Evolutionary conservation across 2,113 vertebrate genomes (phyloP).

Genomic region (Nothocercus julius): DNA sequence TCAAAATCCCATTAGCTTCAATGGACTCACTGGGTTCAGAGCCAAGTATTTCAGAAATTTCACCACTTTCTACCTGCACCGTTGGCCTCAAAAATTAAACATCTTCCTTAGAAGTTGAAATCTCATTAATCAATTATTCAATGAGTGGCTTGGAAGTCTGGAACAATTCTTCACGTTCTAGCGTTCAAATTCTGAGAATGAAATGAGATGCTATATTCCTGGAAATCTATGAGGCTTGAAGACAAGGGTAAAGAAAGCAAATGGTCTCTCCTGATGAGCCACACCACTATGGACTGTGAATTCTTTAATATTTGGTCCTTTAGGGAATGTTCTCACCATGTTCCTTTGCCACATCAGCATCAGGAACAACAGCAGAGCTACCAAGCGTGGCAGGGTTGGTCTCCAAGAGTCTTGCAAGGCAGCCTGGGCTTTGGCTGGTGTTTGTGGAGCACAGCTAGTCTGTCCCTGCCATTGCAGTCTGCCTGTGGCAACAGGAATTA

Average conservation of each 20-base stretch:
- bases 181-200: not conserved
- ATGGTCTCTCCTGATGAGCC: fast-evolving
- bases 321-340: fast-evolving
- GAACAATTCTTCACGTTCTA: fast-evolving
- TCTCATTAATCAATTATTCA: not conserved
- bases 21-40: not conserved
- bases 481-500: not conserved
- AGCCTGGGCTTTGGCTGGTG: not conserved
- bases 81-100: not conserved
- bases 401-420: fast-evolving
- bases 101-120: not conserved
- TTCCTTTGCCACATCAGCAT: fast-evolving
- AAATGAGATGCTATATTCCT: not conserved
- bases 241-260: not conserved
- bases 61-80: not conserved
- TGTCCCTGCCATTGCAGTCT: not conserved
- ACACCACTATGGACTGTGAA: fast-evolving
- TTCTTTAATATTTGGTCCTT: not conserved
- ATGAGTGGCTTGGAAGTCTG: not conserved
- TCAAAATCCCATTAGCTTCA: not conserved
- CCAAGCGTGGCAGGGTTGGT: fast-evolving
- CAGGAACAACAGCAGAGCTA: not conserved
- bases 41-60: not conserved
- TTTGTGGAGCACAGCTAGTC: not conserved
- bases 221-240: not conserved